Conservation (phyloP, 2,113 vertebrate genomes). For the Nymphicus hollandicus region DNA sequence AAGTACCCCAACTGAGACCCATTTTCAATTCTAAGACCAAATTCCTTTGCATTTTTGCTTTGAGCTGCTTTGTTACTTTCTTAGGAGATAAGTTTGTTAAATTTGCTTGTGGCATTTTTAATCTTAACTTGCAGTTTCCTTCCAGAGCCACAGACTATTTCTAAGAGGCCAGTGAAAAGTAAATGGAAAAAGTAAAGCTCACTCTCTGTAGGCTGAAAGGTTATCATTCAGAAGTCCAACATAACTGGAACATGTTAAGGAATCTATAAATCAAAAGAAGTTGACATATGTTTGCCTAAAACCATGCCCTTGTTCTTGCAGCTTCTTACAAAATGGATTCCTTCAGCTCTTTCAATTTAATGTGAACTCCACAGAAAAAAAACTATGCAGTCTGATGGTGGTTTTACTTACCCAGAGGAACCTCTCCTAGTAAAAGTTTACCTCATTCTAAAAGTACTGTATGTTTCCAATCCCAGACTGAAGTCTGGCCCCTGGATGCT, state of each 20-base stretch:
- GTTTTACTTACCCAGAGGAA: background rate
- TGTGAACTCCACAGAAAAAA: background rate
- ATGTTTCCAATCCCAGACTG: background rate
- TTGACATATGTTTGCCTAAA: background rate
- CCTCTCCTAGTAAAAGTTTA: background rate
- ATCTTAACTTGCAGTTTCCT: background rate
- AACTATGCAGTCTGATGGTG: background rate
- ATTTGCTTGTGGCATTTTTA: background rate
- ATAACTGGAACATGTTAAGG: background rate
- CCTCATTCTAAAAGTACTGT: background rate
- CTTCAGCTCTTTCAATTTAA: background rate
- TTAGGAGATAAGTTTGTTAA: background rate
- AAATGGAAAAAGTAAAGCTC: background rate
- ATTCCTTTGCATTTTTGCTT: background rate
- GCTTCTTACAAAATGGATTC: background rate
- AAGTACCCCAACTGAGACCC: rapidly evolving
- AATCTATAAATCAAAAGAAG: background rate
- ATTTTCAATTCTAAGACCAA: background rate
- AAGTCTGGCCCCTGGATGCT: background rate
- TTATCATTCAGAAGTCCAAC: background rate
- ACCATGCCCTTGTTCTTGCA: background rate
- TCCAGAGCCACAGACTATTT: background rate
- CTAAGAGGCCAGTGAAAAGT: background rate
- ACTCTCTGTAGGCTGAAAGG: background rate
- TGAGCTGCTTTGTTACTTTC: background rate